Base-by-base conservation (phyloP, 2,113 vertebrate genomes). In the Neoarius graeffei region DNA sequence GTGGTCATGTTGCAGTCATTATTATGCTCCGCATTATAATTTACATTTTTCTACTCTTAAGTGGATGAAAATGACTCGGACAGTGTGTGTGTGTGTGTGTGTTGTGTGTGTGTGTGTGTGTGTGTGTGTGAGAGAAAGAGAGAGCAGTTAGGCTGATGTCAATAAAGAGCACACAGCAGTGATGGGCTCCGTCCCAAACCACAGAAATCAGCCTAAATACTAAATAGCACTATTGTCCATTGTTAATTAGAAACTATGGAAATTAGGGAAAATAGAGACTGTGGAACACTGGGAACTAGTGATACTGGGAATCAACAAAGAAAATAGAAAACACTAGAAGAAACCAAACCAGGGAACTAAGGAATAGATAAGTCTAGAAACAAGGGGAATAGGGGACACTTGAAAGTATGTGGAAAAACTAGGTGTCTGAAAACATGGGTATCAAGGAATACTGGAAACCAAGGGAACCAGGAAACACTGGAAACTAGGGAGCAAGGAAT, bases 1-100 rank as follows among this genome's bases (percentile, higher is more conserved):
- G 69, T 73, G 69, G 69, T 73, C 69, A 73, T 73, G 30, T 73
- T 73, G 69, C 69, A 19, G 69, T 73, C 69, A 42, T 73, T 73
- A 73, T 42, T 73, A 42, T 35, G 30, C 69, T 19, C 69, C 35
- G 69, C 69, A 42, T 73, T 73, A 73, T 73, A 73, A 73, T 73
- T 73, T 73, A 73, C 30, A 42, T 73, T 73, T 73, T 73, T 73
- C 8, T 73, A 30, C 30, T 19, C 69, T 27, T 19, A 73, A 73
- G 69, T 73, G 69, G 30, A 19, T 4, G 30, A 73, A 73, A 73
- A 73, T 42, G 27, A 73, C 69, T 73, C 7, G 69, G 35, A 42
- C 69, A 42, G 1, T 77, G 74, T 77, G 74, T 77, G 74, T n/a
- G 74, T n/a, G 48, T 48, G 67, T 71, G 27, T 71, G 67, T 71